These are phyloP conservation scores for Danaus chrysippus DNA, from an alignment of 2,888 invertebrate species.

Conservation along the genomic window DNA sequence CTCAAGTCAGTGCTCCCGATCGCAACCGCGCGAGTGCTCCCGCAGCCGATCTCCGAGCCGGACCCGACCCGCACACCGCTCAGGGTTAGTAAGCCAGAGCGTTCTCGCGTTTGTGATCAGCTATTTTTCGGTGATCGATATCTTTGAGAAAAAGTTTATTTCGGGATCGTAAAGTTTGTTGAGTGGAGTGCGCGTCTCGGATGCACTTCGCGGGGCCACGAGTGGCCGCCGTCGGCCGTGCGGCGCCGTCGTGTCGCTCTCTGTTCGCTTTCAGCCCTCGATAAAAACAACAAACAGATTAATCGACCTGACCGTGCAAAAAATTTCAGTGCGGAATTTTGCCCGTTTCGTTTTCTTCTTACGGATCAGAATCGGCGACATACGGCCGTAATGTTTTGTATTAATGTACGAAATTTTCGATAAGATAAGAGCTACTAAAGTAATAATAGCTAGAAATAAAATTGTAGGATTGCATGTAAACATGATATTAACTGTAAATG, in stretches of 20 bases:
- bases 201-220: slow-evolving; percentile 70
- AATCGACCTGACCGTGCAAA: slow-evolving; percentile 64
- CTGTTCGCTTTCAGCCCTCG: slow-evolving; percentile 60
- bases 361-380: slow-evolving; percentile 44
- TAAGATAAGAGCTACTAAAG: slow-evolving; percentile 66
- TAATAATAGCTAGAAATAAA: slow-evolving; percentile 68
- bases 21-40: slow-evolving; percentile 73
- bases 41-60: slow-evolving; percentile 68
- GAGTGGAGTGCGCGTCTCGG: slow-evolving; percentile 70
- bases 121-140: slow-evolving; percentile 52
- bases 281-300: slow-evolving; percentile 77
- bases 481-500: slow-evolving; percentile 70
- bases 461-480: slow-evolving; percentile 75
- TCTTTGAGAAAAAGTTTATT: slow-evolving; percentile 65
- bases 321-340: slow-evolving; percentile 51
- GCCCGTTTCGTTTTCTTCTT: slow-evolving; percentile 45
- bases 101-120: slow-evolving; percentile 43
- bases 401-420: slow-evolving; percentile 67
- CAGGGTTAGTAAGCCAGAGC: slow-evolving; percentile 69
- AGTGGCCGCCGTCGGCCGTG: slow-evolving; percentile 66
- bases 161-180: slow-evolving; percentile 66
- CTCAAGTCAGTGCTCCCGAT: slow-evolving; percentile 75
- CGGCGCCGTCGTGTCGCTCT: slow-evolving; percentile 72
- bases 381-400: slow-evolving; percentile 61
- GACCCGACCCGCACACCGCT: slow-evolving; percentile 69